Evolutionary conservation across 2,797 vertebrate genomes (phyloP).

Genomic region (Catostomus latipinnis): DNA sequence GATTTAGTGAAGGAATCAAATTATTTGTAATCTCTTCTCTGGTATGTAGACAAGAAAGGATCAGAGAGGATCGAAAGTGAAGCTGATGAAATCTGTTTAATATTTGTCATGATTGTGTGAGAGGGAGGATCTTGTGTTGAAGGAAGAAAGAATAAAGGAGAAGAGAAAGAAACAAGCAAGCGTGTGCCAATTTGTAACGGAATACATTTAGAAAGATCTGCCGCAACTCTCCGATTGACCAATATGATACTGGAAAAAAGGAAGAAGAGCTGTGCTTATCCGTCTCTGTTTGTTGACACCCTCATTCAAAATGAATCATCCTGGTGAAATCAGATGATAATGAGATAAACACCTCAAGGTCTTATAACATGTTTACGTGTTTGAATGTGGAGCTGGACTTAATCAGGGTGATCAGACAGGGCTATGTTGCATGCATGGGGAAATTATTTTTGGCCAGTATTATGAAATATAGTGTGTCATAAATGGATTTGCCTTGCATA

Average conservation of each 20-base stretch:
- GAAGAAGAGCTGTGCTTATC: slow-evolving; percentile 42
- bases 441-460: neutral
- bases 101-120: slow-evolving; percentile 5
- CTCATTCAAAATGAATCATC: slow-evolving; percentile 35
- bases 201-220: slow-evolving; percentile 31
- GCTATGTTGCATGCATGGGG: neutral
- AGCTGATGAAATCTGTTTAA: slow-evolving; percentile 17
- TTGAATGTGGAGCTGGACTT: slow-evolving; percentile 4
- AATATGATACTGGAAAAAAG: slow-evolving; percentile 34
- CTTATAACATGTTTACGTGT: slow-evolving; percentile 13
- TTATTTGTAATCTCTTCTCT: slow-evolving; percentile 32
- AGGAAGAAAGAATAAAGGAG: slow-evolving; percentile 31
- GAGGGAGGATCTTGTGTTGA: slow-evolving; percentile 5
- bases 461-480: neutral
- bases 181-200: slow-evolving; percentile 22
- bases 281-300: slow-evolving; percentile 30
- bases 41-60: slow-evolving; percentile 37
- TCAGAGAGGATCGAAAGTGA: neutral
- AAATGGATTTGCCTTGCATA: neutral
- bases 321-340: slow-evolving; percentile 26
- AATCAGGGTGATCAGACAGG: slow-evolving; percentile 14
- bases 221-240: slow-evolving; percentile 30
- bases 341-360: slow-evolving; percentile 29
- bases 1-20: slow-evolving; percentile 14
- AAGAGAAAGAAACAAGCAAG: slow-evolving; percentile 11